These are phyloP conservation scores for Drosophila macrothrix DNA, from an alignment of 2,888 invertebrate species.

Conservation along the genomic window DNA sequence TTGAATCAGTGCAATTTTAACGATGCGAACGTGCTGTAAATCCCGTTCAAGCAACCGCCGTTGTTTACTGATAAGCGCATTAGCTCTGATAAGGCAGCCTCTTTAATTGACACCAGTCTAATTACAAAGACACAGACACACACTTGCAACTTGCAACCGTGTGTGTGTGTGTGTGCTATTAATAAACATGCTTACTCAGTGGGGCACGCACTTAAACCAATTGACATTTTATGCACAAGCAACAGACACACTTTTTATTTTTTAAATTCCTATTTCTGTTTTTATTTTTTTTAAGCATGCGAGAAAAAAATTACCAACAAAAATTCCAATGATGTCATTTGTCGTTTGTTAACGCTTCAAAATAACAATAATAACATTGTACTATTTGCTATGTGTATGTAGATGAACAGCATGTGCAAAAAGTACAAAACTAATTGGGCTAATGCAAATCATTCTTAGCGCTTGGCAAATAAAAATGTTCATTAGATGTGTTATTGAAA, in stretches of 20 bases:
- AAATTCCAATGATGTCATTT: slow-evolving; percentile 77
- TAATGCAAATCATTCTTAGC: slow-evolving; percentile 14
- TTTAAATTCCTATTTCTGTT: slow-evolving; percentile 49
- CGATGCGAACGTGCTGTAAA: slow-evolving; percentile 39
- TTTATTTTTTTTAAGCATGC: slow-evolving; percentile 45
- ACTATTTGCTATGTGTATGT: slow-evolving; percentile 12
- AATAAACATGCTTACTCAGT: slow-evolving; percentile 55
- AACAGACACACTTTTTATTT: slow-evolving; percentile 11
- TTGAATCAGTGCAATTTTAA: slow-evolving; percentile 22
- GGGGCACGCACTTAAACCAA: slow-evolving; percentile 62
- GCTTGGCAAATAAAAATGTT: not conserved
- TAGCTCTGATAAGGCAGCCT: slow-evolving; percentile 39
- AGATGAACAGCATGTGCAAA: slow-evolving; percentile 7
- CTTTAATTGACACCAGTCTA: slow-evolving; percentile 45
- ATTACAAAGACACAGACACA: slow-evolving; percentile 18
- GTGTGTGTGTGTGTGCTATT: slow-evolving; percentile 34
- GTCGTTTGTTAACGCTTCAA: slow-evolving; percentile 32
- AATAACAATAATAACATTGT: slow-evolving; percentile 29
- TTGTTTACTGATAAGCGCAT: slow-evolving; percentile 48
- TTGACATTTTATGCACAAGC: slow-evolving; percentile 56
- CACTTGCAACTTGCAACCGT: slow-evolving; percentile 14
- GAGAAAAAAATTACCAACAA: slow-evolving; percentile 38
- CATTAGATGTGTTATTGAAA: not conserved
- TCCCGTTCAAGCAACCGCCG: slow-evolving; percentile 18
- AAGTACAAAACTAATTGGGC: slow-evolving; percentile 24